Evolutionary conservation across 1,140 invertebrate genomes (phyloP), one percentile per base, ranked within the genome.

Genomic region (Nylanderia fulva): DNA sequence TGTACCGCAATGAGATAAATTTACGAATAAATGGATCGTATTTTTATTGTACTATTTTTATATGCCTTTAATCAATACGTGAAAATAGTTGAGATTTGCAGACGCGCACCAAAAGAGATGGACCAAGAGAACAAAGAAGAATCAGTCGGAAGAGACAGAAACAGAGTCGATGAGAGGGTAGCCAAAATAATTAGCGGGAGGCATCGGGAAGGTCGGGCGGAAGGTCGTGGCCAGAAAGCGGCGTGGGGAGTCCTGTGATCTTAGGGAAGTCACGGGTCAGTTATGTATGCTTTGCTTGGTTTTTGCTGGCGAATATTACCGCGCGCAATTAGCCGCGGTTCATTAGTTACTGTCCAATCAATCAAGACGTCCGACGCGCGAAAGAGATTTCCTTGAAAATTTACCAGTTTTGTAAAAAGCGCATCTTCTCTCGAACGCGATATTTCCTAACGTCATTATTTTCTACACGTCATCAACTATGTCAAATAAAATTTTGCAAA

Each of bases 171-270:
- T 85, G 87, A 89, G 86, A 86, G 86, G 79, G 86, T 76, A 85
- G 74, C 79, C 88, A 76, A 87, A 90, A 86, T 91, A 92, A 92
- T 92, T 91, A 92, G 84, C 85, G 88, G 80, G 84, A 84, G 86
- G 87, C 68, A 89, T 86, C 29, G 88, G 88, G 90, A 93, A 93
- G 93, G 91, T 91, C 92, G 91, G 85, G 83, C 85, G 90, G 92
- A 93, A 93, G 93, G 92, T 93, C 92, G 92, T 87, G 86, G 90
- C 85, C 89, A 93, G 91, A 91, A 93, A 92, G 91, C 92, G 92
- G 90, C 87, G 82, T 54, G 71, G 72, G 80, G 58, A 87, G 91
- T 92, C 90, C 77, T 93, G 90, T 93, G 90, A 93, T 93, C 92
- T 91, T 92, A 39, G 85, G 77, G 86, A 89, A 91, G 91, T 91